Evolutionary conservation across 2,888 invertebrate species (phyloP), one percentile per base, ranked within the genome.

Genomic region (Heliconius ismenius): DNA sequence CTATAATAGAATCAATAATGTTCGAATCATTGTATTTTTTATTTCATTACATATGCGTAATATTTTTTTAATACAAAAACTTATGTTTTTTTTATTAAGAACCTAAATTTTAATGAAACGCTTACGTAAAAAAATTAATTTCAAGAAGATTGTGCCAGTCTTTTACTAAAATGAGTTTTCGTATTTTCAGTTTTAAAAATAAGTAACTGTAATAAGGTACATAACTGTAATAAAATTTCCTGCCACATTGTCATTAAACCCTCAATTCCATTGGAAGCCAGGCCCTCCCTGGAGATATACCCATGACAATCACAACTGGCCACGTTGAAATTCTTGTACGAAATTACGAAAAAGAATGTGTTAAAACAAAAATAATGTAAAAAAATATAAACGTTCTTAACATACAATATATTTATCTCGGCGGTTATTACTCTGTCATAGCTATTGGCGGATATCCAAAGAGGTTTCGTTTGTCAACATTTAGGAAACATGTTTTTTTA

Each of bases 381-480:
- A 67, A 64, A 24, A 67, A 62, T 58, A 60, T 39, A 67, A 43
- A 15, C 24, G 15, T 24, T 24, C 9, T 49, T 58, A 58, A 70
- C n/a, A 28, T 49, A 32, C 32, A 58, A 58, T 32, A 70, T 70
- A 70, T 70, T 70, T 36, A 21, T n/a, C 28, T 32, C 32, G 13
- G 10, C 54, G 36, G 54, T 70, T 70, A 70, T 58, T 36, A 70
- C 32, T 36, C 70, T 79, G 78, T 78, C 77, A 76, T 76, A 62
- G 65, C n/a, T 13, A 72, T 74, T 81, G 82, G 82, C 81, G 28
- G 28, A 11, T 7, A 24, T 78, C 81, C 83, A 83, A 81, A 78
- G 79, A 79, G 76, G 77, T 82, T 78, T 65, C 75, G 79, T 79
- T 81, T 81, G 80, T 81, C 81, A 83, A 82, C 79, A 70, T 60